These are phyloP conservation scores for Tuta absoluta DNA, from an alignment of 2,888 invertebrate species.

Conservation along the genomic window DNA sequence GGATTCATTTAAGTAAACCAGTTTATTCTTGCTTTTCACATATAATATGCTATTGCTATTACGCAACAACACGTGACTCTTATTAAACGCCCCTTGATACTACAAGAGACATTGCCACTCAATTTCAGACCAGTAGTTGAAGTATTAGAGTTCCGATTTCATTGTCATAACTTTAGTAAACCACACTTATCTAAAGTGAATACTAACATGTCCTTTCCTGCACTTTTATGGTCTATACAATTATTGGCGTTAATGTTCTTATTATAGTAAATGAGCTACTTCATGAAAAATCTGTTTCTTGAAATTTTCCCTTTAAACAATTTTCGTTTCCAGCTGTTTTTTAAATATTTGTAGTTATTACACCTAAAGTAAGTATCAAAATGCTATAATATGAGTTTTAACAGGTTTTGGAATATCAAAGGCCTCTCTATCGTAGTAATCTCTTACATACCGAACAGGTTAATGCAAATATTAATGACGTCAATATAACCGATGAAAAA, in stretches of 20 bases:
- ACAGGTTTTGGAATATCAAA: neutral
- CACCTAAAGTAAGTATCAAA: too few species aligned
- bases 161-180: conserved; percentile 32
- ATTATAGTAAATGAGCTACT: conserved; percentile 44
- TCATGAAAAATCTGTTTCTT: conserved; percentile 33
- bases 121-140: conserved; percentile 47
- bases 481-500: conserved; percentile 3
- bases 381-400: too few species aligned
- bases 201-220: conserved; percentile 65
- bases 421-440: neutral
- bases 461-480: conserved; percentile 1
- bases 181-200: conserved; percentile 54
- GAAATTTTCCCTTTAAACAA: neutral
- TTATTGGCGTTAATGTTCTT: conserved; percentile 47
- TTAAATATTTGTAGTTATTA: neutral
- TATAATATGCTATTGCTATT: conserved; percentile 40
- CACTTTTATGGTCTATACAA: conserved; percentile 51
- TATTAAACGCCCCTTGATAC: conserved; percentile 60
- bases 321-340: neutral
- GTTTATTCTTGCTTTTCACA: neutral
- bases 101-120: conserved; percentile 48
- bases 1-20: conserved; percentile 3
- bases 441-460: neutral
- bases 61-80: conserved; percentile 79
- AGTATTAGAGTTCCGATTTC: conserved; percentile 46